A percentile compares a stretch with the other conserved stretches of the same genome.
These are phyloP conservation scores for Pseudoatta argentina DNA, from an alignment of 1,140 invertebrate genomes.

Conservation along the genomic window DNA sequence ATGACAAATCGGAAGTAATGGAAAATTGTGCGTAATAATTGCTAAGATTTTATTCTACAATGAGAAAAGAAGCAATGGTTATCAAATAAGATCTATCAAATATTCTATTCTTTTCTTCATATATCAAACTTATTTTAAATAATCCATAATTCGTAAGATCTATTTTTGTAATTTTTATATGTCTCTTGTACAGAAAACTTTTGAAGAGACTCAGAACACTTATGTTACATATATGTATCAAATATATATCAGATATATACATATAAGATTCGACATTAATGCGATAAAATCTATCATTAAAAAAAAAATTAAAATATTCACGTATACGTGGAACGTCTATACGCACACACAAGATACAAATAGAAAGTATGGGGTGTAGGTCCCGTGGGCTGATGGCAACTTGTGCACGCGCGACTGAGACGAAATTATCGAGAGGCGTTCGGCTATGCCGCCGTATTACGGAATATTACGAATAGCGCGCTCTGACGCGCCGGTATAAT, in stretches of 20 bases:
- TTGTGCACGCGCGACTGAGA: constrained; percentile 55
- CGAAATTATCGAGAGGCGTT: constrained; percentile 62
- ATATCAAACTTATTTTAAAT: neutral
- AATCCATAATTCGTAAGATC: neutral
- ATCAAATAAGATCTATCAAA: neutral
- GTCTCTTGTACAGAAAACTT: neutral
- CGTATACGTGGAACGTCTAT: neutral
- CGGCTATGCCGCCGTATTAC: constrained; percentile 59
- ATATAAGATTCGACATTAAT: constrained; percentile 1
- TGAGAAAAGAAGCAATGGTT: neutral
- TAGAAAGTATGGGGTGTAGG: neutral
- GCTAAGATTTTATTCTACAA: neutral
- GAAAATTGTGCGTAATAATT: constrained; percentile 14
- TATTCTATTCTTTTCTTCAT: neutral
- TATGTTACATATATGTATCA: too few species aligned
- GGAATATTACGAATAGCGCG: constrained; percentile 67
- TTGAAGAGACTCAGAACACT: neutral
- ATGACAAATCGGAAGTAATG: constrained; percentile 37
- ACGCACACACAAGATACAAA: neutral
- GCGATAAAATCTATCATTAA: neutral
- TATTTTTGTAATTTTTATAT: neutral
- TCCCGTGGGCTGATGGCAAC: neutral
- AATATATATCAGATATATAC: too few species aligned
- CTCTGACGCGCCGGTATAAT: constrained; percentile 68
- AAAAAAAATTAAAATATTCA: neutral